Percentiles rank a stretch among this genome's conserved stretches.
These are phyloP conservation scores for Malurus cyaneus DNA, from an alignment of 2,113 vertebrate species.

Conservation along the genomic window DNA sequence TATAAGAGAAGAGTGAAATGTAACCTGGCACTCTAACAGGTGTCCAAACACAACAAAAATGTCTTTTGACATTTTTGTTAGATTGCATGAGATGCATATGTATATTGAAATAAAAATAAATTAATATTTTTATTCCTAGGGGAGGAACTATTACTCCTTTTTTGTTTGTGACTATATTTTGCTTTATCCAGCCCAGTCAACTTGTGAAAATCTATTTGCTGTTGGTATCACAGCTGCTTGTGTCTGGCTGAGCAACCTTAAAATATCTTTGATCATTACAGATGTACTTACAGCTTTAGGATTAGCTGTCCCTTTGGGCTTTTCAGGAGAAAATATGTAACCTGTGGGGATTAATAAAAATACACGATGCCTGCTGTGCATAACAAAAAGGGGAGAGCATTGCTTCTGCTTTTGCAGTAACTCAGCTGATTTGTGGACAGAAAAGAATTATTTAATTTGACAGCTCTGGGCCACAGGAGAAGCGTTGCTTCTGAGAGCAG, in stretches of 20 bases:
- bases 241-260: not conserved
- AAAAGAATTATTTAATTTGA: not conserved
- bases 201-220: not conserved
- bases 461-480: not conserved
- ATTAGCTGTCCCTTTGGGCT: not conserved
- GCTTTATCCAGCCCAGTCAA: not conserved
- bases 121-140: not conserved
- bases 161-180: not conserved
- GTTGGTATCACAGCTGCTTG: not conserved
- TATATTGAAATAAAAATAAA: not conserved
- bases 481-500: not conserved
- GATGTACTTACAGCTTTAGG: not conserved
- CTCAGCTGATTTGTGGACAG: not conserved
- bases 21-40: not conserved
- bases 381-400: not conserved
- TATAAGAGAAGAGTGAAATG: not conserved
- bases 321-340: not conserved
- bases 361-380: accelerated
- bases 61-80: not conserved
- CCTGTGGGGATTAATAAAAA: not conserved
- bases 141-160: not conserved
- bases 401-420: not conserved
- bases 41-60: not conserved
- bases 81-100: not conserved
- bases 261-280: not conserved